Percentiles rank a stretch among this genome's conserved stretches.
phyloP scores from a whole-genome alignment of 2,888 invertebrate species.

The Griposia aprilina region DNA sequence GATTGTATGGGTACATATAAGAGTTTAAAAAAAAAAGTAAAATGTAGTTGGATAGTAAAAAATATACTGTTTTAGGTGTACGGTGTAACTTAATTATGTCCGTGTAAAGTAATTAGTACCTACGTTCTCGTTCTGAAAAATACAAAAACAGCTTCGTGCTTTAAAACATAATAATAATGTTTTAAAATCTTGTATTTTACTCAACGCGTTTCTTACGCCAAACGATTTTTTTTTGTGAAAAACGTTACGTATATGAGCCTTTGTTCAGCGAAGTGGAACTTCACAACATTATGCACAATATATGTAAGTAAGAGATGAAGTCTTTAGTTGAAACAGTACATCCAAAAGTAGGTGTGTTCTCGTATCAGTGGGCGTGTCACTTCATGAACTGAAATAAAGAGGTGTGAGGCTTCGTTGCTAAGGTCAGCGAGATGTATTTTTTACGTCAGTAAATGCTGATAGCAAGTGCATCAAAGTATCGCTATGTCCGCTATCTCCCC shows the following conservation, averaged over 20 bases:
- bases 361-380: slow-evolving; percentile 24
- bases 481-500: neutral
- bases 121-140: neutral
- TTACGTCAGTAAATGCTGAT: neutral
- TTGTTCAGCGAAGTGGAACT: too few species aligned
- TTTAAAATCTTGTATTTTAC: neutral
- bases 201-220: neutral
- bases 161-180: neutral
- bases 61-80: neutral
- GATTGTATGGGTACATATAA: neutral
- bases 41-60: neutral
- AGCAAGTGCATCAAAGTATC: neutral
- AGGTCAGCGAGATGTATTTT: neutral
- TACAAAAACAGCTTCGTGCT: neutral
- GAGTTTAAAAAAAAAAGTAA: neutral
- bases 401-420: slow-evolving; percentile 33
- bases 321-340: slow-evolving; percentile 8
- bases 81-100: neutral
- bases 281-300: too few species aligned
- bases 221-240: neutral
- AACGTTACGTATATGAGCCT: neutral
- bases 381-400: slow-evolving; percentile 29
- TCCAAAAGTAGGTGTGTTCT: slow-evolving; percentile 26
- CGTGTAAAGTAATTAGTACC: neutral
- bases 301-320: neutral